Evolutionary conservation across 2,797 vertebrate species (phyloP), one percentile per base, ranked within the genome.

Genomic region (Alosa sapidissima): DNA sequence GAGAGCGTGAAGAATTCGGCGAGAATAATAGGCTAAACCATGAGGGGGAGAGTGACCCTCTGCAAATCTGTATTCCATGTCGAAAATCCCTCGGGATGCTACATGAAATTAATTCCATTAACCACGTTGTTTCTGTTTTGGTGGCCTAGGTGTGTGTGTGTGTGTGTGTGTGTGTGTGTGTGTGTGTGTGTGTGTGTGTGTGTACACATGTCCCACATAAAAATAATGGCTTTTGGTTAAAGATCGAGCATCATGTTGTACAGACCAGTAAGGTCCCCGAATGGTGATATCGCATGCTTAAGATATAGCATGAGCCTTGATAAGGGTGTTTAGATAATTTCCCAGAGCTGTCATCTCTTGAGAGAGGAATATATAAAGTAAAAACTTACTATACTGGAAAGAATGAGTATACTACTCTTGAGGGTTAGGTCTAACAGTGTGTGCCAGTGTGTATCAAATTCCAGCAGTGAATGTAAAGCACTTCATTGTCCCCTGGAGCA

Each of bases 151-250:
- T 78, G 41, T 21, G 36, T 2, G 33, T 55, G 36, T 47, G 36
- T 72, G 65, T 72, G 28, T 13, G 65, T 78, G 54, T 55, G 54
- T 55, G 16, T 21, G 54, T 55, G 54, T 55, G 52, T 54, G 52
- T 54, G 13, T n/a, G n/a, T n/a, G 54, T 55, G 54, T 55, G 16
- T 21, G 55, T 58, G 16, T 5, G 65, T 78, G 41, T 41, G 41
- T 41, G 41, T 41, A 41, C 41, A 41, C 41, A 41, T 41, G 72
- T 78, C 72, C 72, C 72, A 78, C 41, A 78, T 78, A 78, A 78
- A 45, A 78, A 41, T 19, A 78, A 47, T 75, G 36, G 36, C 5
- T 45, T 33, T 5, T 16, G 72, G 72, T 19, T 16, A 7, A 78
- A 78, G 72, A 78, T 21, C 19, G 19, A 78, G 41, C 72, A 47